Conservation (phyloP, 2,797 vertebrate species). For the Pseudochromis fuscus region DNA sequence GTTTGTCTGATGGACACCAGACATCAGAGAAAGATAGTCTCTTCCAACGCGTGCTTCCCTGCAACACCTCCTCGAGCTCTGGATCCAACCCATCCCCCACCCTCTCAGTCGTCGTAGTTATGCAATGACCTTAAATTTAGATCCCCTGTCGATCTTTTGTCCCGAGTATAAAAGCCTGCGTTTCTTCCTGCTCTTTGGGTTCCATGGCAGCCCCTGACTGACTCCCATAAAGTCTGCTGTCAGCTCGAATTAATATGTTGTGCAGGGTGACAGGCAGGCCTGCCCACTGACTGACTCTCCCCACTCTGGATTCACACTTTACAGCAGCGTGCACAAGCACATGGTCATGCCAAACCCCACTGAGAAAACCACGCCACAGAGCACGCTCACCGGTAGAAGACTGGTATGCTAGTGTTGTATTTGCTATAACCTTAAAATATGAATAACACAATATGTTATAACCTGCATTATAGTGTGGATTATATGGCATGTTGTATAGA, state of each 20-base stretch:
- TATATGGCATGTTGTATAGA: too few relatives aligned
- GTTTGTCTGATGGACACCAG: not conserved
- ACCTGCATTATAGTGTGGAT: too few relatives aligned
- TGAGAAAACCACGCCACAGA: conserved; percentile 6
- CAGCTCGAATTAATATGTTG: conserved; percentile 78
- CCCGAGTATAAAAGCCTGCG: conserved; percentile 65
- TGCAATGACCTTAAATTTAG: conserved; percentile 82
- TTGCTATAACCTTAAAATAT: not conserved
- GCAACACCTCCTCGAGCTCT: conserved; percentile 55
- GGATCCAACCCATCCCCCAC: conserved; percentile 50
- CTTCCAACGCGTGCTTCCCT: conserved; percentile 28
- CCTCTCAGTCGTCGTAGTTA: conserved; percentile 65
- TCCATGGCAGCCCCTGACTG: conserved; percentile 65
- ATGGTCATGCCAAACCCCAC: conserved; percentile 29
- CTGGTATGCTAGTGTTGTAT: not conserved
- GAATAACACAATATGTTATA: not conserved
- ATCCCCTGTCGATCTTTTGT: conserved; percentile 82
- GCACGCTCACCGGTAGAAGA: conserved; percentile 3
- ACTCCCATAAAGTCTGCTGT: conserved; percentile 78
- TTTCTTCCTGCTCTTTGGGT: conserved; percentile 68
- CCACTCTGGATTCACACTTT: conserved; percentile 46
- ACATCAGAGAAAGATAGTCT: conserved; percentile 1
- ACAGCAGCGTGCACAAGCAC: conserved; percentile 35
- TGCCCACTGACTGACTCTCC: conserved; percentile 47
- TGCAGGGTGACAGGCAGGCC: conserved; percentile 59